phyloP scores from a whole-genome alignment of 1,140 invertebrate species.

The Drosophila virilis region DNA sequence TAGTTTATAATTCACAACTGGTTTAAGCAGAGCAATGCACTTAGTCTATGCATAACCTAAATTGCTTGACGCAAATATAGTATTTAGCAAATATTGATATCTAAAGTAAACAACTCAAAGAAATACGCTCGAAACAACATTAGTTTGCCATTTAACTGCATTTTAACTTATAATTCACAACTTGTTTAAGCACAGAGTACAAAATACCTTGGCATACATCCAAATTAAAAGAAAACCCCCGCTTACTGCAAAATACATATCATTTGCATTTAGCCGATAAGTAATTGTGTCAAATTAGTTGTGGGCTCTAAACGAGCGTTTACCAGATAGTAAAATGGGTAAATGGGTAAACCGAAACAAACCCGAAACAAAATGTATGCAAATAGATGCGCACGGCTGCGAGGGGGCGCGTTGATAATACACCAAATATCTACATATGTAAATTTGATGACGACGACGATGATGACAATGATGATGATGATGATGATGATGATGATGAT shows the following conservation, averaged over 20 bases:
- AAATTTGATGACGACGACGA: neutral
- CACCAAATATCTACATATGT: conserved; percentile 3
- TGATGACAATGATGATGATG: neutral
- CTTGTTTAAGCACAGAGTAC: neutral
- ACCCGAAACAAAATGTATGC: conserved; percentile 15
- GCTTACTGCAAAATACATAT: neutral
- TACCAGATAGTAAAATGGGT: conserved; percentile 16
- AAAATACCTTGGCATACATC: conserved; percentile 16
- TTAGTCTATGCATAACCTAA: no score
- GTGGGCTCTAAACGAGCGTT: conserved; percentile 8
- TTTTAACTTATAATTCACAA: conserved; percentile 2
- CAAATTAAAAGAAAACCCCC: conserved; percentile 1
- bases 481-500: neutral
- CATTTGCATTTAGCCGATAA: conserved; percentile 43
- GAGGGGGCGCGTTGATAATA: conserved; percentile 18
- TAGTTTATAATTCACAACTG: neutral
- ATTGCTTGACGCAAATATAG: no score
- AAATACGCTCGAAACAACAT: no score
- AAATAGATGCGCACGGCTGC: conserved; percentile 28
- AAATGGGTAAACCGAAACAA: conserved; percentile 19
- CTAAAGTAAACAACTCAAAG: no score
- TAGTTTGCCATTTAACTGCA: no score
- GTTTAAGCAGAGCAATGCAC: neutral
- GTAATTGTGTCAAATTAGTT: conserved; percentile 55
- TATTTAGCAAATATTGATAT: no score